These are phyloP conservation scores for Drosophila meridiana DNA, from an alignment of 2,888 invertebrate species.

Conservation along the genomic window DNA sequence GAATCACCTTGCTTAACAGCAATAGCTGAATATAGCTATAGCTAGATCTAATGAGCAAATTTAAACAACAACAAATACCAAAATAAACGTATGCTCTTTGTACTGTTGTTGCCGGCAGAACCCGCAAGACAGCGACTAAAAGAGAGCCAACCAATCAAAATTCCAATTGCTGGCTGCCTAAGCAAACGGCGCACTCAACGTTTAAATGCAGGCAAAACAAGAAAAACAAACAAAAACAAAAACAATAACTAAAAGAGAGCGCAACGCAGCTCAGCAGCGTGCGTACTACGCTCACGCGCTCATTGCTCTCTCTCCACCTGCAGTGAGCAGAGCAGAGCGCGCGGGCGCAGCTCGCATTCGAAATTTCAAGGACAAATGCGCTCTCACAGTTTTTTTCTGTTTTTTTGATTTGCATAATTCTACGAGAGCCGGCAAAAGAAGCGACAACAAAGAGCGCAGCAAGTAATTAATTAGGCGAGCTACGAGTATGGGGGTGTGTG, in stretches of 20 bases:
- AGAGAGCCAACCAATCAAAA: slow-evolving; percentile 7
- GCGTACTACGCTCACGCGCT: neutral
- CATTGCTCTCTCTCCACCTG: slow-evolving; percentile 23
- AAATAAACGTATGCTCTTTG: neutral
- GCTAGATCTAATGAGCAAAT: slow-evolving; percentile 6
- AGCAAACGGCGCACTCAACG: slow-evolving; percentile 12
- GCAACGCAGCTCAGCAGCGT: neutral
- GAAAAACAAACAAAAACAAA: neutral
- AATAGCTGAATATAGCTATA: neutral
- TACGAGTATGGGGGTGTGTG: neutral
- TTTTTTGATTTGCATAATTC: slow-evolving; percentile 56
- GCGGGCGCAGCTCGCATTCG: slow-evolving; percentile 29
- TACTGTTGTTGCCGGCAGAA: slow-evolving; percentile 8
- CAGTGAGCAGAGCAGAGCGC: slow-evolving; percentile 29
- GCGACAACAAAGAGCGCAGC: slow-evolving; percentile 23
- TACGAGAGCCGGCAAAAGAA: slow-evolving; percentile 29
- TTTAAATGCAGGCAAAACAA: slow-evolving; percentile 9
- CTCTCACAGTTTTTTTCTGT: slow-evolving; percentile 3
- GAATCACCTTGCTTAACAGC: too few relatives aligned
- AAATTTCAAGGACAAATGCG: slow-evolving; percentile 58
- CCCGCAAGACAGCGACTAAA: neutral
- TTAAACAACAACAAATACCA: neutral
- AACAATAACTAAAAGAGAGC: neutral
- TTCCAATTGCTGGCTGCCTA: neutral
- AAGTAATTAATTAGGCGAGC: slow-evolving; percentile 34